Base-by-base conservation (phyloP, 2,113 vertebrate species). In the Mus pahari region DNA sequence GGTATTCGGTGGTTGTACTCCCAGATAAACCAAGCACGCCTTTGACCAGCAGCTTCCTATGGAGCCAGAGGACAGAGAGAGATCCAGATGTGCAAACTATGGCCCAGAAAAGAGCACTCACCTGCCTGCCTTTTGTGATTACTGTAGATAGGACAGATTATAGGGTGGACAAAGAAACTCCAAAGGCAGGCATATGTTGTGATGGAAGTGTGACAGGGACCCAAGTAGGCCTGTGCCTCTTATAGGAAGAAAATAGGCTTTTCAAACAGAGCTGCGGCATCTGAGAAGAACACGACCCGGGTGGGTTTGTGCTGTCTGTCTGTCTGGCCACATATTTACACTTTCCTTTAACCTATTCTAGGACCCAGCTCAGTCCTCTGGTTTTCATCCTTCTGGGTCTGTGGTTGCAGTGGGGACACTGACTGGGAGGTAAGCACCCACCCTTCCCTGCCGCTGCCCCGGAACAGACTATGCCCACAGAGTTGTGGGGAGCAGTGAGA, bases 361-460 rank as follows among this genome's bases (percentile, higher is more conserved):
- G 99, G 99, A 99, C 97, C 98, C 99, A 86, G 99, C 99, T 70
- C 99, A 99, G 96, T 99, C 99, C 95, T 99, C 99, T 94, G 99
- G 99, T 96, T 99, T 99, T 98, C 99, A 99, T 97, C 99, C 99
- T 77, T 99, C 99, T 96, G 99, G 99, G 97, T 98, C 99, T 96
- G 99, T 99, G 60, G 99, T 99, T 98, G 99, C 99, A 64, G 99
- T 99, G 64, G 99, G 99, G 98, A 99, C 99, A 0, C 99, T 99
- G 95, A 99, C 98, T 1, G 99, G 99, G 98, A 99, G 99, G 99
- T 99, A 97, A 98, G 99, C 90, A 12, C 36, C 55, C n/a, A 11
- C n/a, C 39, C 24, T 16, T 2, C 60, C 60, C 39, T 0, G 79
- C 14, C 17, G 78, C 60, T 68, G 28, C 66, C 64, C 13, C 5